Percentiles rank a stretch among this genome's conserved stretches.
phyloP scores from a whole-genome alignment of 1,140 invertebrate genomes.

The Leptonema lineaticorne region DNA sequence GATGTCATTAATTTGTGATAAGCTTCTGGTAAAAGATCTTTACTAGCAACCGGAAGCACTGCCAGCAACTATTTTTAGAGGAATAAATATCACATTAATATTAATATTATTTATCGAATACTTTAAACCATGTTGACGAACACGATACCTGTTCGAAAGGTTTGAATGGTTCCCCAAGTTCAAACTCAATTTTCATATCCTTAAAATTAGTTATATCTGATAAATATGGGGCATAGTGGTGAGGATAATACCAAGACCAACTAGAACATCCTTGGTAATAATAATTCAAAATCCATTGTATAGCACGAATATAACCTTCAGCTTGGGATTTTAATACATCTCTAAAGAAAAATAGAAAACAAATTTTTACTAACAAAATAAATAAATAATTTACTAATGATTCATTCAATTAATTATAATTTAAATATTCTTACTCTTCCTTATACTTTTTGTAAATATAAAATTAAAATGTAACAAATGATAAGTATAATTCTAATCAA shows the following conservation, averaged over 20 bases:
- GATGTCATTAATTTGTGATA: constrained; percentile 84
- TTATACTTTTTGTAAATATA: too few relatives aligned
- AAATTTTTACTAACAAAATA: not conserved
- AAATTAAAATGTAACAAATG: too few relatives aligned
- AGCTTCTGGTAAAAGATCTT: constrained; percentile 73
- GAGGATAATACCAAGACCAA: constrained; percentile 98
- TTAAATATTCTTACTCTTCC: too few relatives aligned
- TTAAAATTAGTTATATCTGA: constrained; percentile 88
- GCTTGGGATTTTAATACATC: constrained; percentile 80
- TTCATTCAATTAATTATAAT: not conserved
- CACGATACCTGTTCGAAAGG: constrained; percentile 91
- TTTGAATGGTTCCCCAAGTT: constrained; percentile 84
- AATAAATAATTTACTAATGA: not conserved
- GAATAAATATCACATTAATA: constrained; percentile 24
- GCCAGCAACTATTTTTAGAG: constrained; percentile 81
- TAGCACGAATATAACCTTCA: constrained; percentile 83
- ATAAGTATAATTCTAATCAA: too few relatives aligned
- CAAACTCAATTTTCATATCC: constrained; percentile 73
- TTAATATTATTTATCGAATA: not conserved
- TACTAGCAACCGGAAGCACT: constrained; percentile 86
- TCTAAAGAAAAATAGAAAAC: constrained; percentile 51
- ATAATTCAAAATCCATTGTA: constrained; percentile 96
- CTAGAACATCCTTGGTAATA: constrained; percentile 95
- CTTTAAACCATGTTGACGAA: too few relatives aligned
- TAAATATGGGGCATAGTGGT: constrained; percentile 95